phyloP scores from a whole-genome alignment of 2,888 invertebrate species.

The Phragmatobia fuliginosa region DNA sequence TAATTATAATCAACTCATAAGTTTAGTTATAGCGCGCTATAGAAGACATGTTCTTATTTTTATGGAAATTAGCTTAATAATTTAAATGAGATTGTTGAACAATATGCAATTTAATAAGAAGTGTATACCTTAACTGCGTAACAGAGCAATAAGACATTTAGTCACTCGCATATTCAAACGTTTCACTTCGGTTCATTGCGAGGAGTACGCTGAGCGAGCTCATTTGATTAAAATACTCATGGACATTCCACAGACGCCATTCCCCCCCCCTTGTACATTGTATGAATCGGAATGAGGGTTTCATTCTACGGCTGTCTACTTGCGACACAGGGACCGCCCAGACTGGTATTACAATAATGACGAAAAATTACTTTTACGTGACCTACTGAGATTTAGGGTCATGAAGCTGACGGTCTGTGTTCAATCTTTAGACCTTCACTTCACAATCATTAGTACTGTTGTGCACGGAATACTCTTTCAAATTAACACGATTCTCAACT shows the following conservation, averaged over 20 bases:
- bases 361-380: neutral
- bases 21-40: too few species aligned
- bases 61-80: too few species aligned
- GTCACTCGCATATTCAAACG: neutral
- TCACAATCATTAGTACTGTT: too few species aligned
- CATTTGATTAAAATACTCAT: slow-evolving; percentile 1
- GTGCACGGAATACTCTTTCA: too few species aligned
- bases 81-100: too few species aligned
- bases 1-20: too few species aligned
- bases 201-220: neutral
- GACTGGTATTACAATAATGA: neutral
- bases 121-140: neutral
- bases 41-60: too few species aligned
- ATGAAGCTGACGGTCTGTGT: neutral
- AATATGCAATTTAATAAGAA: neutral
- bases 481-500: too few species aligned
- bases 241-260: neutral
- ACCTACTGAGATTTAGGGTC: neutral
- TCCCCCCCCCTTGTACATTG: neutral
- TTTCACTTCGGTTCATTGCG: neutral
- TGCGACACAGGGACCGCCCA: neutral
- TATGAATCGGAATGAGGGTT: neutral
- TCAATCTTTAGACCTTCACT: neutral
- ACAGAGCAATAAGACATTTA: neutral
- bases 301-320: neutral